Evolutionary conservation across 2,797 vertebrate genomes (phyloP), one percentile per base, ranked within the genome.

Genomic region (Mallotus villosus): DNA sequence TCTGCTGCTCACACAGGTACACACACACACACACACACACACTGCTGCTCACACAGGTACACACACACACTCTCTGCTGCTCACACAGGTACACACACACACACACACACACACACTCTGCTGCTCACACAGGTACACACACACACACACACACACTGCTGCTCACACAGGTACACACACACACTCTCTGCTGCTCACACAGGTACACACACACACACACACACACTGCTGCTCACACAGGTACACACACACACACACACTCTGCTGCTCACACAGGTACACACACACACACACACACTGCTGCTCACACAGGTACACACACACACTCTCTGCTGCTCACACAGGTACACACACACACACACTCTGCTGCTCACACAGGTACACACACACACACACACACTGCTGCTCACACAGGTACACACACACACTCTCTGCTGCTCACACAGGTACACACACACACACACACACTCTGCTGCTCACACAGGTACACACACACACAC

Each of bases 111-210:
- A n/a, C n/a, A n/a, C n/a, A n/a, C n/a, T n/a, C n/a, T n/a, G n/a
- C n/a, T n/a, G n/a, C n/a, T n/a, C n/a, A n/a, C n/a, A n/a, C n/a
- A n/a, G n/a, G n/a, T n/a, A n/a, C n/a, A n/a, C n/a, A n/a, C n/a
- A n/a, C n/a, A 34, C 16, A 21, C 12, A 34, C 61, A 32, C 27
- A 32, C 12, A 27, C 11, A n/a, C 8, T 75, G 59, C 21, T 24
- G 12, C 59, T 14, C 27, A 77, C 74, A 72, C 88, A 90, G 91
- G 91, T 93, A 82, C 29, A 41, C 24, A 63, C 41, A n/a, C 49
- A 68, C n/a, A n/a, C n/a, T n/a, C n/a, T n/a, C n/a, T n/a, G n/a
- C n/a, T n/a, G n/a, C n/a, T n/a, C n/a, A n/a, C n/a, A n/a, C n/a
- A n/a, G n/a, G n/a, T n/a, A n/a, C n/a, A n/a, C 32, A 68, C 16